Evolutionary conservation across 2,888 invertebrate genomes (phyloP).

Genomic region (Campopleginae sp.): DNA sequence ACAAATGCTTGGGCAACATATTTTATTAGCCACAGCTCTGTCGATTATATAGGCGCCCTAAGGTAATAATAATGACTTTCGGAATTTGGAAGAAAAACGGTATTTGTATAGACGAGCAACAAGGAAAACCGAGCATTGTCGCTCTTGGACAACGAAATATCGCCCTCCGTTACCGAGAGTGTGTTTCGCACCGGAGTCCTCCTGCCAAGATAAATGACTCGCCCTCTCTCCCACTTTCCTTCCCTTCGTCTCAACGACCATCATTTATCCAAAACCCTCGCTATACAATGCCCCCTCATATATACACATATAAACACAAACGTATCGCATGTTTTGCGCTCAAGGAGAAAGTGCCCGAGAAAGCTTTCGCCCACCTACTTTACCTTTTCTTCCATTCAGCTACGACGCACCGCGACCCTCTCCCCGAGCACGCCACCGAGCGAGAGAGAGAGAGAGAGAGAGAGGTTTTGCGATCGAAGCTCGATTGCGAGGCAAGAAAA

Average conservation of each 20-base stretch:
- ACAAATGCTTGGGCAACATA: neutral
- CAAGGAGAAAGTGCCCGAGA: slow-evolving; percentile 39
- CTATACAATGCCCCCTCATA: slow-evolving; percentile 51
- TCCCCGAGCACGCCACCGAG: neutral
- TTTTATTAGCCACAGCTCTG: neutral
- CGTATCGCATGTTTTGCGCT: slow-evolving; percentile 50
- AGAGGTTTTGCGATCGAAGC: neutral
- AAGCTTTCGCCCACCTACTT: neutral
- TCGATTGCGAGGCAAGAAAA: too few species aligned
- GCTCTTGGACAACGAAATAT: slow-evolving; percentile 47
- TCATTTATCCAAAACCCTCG: slow-evolving; percentile 59
- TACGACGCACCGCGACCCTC: slow-evolving; percentile 23
- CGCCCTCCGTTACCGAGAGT: slow-evolving; percentile 37
- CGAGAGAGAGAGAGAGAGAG: neutral
- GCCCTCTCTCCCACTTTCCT: slow-evolving; percentile 12
- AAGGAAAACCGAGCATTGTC: slow-evolving; percentile 32
- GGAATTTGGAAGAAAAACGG: slow-evolving; percentile 6
- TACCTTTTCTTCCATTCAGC: slow-evolving; percentile 59
- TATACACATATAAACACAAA: slow-evolving; percentile 27
- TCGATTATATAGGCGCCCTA: slow-evolving; percentile 45
- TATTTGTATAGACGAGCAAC: neutral
- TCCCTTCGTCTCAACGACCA: slow-evolving; percentile 45
- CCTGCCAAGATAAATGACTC: slow-evolving; percentile 60
- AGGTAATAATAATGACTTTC: slow-evolving; percentile 33
- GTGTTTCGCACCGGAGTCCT: slow-evolving; percentile 47